A percentile compares a stretch with the other conserved stretches of the same genome.
phyloP scores from a whole-genome alignment of 2,888 invertebrate genomes.

The Bombyx huttoni region DNA sequence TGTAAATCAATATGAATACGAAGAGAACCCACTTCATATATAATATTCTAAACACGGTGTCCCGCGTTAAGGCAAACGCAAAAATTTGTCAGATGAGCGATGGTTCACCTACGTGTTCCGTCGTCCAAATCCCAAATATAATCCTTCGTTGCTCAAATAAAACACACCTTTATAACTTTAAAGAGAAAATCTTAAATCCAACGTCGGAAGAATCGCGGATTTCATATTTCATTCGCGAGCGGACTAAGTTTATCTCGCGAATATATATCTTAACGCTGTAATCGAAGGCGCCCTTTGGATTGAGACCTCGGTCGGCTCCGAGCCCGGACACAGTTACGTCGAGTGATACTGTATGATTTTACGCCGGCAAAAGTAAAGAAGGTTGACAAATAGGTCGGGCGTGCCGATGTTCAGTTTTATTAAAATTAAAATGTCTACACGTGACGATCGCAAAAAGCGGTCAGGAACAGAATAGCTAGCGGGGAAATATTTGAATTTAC shows the following conservation, averaged over 20 bases:
- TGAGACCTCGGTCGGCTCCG: constrained; percentile 21
- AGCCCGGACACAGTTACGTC: constrained; percentile 42
- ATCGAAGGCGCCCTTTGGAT: constrained; percentile 55
- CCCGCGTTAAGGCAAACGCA: constrained; percentile 70
- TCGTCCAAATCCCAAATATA: constrained; percentile 67
- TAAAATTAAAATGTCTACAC: constrained; percentile 67
- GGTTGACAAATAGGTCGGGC: constrained; percentile 71
- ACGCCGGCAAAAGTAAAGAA: constrained; percentile 69
- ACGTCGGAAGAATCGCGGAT: constrained; percentile 44
- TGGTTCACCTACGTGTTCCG: constrained; percentile 71
- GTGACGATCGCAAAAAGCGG: constrained; percentile 57
- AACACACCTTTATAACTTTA: constrained; percentile 71
- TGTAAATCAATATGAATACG: constrained; percentile 62
- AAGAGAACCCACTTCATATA: constrained; percentile 41
- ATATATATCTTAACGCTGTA: constrained; percentile 59
- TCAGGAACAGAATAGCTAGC: constrained; percentile 43
- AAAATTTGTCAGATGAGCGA: constrained; percentile 74
- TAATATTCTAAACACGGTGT: constrained; percentile 69
- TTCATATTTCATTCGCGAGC: constrained; percentile 53
- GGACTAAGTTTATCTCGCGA: constrained; percentile 50
- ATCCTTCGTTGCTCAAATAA: constrained; percentile 60
- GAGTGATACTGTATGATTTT: constrained; percentile 66
- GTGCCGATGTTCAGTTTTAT: constrained; percentile 70
- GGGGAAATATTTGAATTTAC: constrained; percentile 40
- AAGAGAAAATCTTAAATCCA: constrained; percentile 65